Percentiles rank a stretch among this genome's conserved stretches.
Conservation (phyloP, 2,797 vertebrate species). For the Anguilla pacifica region DNA sequence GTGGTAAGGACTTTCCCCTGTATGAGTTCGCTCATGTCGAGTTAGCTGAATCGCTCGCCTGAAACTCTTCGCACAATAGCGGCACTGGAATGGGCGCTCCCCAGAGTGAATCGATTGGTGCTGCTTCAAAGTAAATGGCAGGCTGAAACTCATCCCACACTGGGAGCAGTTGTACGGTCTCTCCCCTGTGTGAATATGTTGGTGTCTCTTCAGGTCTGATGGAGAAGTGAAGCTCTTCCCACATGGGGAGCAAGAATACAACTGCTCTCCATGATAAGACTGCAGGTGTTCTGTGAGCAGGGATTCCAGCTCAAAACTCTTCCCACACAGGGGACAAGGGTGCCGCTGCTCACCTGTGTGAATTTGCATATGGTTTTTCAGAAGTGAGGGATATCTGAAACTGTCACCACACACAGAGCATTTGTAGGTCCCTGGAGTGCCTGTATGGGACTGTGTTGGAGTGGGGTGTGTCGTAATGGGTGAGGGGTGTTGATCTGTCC, state of each 20-base stretch:
- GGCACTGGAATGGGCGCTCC: slow-evolving; percentile 44
- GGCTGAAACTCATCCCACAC: slow-evolving; percentile 47
- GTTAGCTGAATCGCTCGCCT: slow-evolving; percentile 28
- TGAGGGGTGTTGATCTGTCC: not conserved
- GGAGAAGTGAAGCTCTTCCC: slow-evolving; percentile 39
- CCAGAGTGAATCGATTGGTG: slow-evolving; percentile 45
- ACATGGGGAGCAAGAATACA: slow-evolving; percentile 49
- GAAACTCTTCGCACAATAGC: slow-evolving; percentile 41
- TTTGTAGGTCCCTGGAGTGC: not conserved
- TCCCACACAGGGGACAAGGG: slow-evolving; percentile 45
- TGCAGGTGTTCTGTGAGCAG: slow-evolving; percentile 42
- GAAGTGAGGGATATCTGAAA: slow-evolving; percentile 39
- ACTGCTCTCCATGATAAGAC: slow-evolving; percentile 35
- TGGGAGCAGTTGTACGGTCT: slow-evolving; percentile 37
- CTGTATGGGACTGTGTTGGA: not conserved
- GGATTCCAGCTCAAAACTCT: slow-evolving; percentile 34
- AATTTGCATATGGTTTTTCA: slow-evolving; percentile 42
- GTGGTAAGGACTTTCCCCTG: not conserved
- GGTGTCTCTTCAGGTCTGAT: slow-evolving; percentile 40
- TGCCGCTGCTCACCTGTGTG: slow-evolving; percentile 44
- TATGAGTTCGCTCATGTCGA: slow-evolving; percentile 33
- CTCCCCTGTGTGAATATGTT: slow-evolving; percentile 10
- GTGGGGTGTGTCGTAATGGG: not conserved
- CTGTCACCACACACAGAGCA: slow-evolving; percentile 31
- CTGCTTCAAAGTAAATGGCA: slow-evolving; percentile 36